These are phyloP conservation scores for Cephonodes hylas DNA, from an alignment of 2,888 invertebrate genomes.

Conservation along the genomic window DNA sequence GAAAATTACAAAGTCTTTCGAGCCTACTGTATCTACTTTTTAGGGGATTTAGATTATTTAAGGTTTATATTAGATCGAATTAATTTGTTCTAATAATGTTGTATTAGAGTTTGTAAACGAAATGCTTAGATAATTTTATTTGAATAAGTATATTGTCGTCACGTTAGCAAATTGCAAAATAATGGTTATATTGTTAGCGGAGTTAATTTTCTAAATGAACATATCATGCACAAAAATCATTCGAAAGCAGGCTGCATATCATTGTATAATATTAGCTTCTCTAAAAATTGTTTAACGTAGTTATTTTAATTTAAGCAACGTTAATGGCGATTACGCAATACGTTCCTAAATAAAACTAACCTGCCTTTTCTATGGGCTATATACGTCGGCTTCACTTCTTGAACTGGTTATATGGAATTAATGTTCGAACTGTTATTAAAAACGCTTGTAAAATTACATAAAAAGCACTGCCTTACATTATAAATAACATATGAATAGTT, in stretches of 20 bases:
- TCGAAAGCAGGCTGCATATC: slow-evolving; percentile 8
- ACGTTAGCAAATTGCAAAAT: slow-evolving; percentile 2
- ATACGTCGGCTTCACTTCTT: slow-evolving; percentile 12
- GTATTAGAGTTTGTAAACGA: slow-evolving; percentile 7
- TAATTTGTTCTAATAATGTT: background rate
- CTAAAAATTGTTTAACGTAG: slow-evolving; percentile 6
- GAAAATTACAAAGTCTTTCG: background rate
- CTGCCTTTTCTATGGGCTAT: background rate
- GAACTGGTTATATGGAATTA: slow-evolving; percentile 19
- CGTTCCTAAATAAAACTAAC: background rate
- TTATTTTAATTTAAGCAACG: background rate
- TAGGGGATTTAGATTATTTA: background rate
- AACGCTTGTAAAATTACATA: slow-evolving; percentile 61
- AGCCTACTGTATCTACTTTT: background rate
- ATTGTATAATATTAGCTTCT: slow-evolving; percentile 30
- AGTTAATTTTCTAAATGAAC: slow-evolving; percentile 6
- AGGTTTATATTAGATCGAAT: background rate
- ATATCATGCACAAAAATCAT: slow-evolving; percentile 15
- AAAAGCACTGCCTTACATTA: slow-evolving; percentile 77
- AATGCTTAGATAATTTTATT: slow-evolving; percentile 8
- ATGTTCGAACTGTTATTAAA: slow-evolving; percentile 27
- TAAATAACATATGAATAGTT: slow-evolving; percentile 58
- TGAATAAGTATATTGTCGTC: background rate
- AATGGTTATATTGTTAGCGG: slow-evolving; percentile 1
- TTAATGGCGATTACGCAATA: background rate